Evolutionary conservation across 1,140 invertebrate genomes (phyloP), one percentile per base, ranked within the genome.

Genomic region (Lerema accius): DNA sequence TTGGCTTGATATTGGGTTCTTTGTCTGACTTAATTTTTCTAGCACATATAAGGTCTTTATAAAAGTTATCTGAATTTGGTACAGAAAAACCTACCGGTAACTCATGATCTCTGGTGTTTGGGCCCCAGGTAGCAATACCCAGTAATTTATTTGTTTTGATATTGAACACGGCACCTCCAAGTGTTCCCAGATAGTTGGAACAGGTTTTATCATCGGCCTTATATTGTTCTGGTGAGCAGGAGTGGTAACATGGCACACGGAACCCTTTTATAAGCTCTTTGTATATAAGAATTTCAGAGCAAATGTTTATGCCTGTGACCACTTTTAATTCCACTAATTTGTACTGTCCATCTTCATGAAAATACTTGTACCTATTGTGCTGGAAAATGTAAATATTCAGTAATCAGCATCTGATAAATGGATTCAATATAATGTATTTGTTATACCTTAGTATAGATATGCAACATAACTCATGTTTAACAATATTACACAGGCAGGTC

Each of bases 11-110:
- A 0, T 49, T 32, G 5, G 45, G 7, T 1, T 43, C 59, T 6
- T 66, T 58, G 39, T 79, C 61, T 6, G 69, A 17, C 15, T 72
- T 61, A 32, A 86, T 86, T 43, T 51, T 65, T 4, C 26, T 63
- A 10, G 82, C 82, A 37, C 84, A 86, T 2, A 26, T 16, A 10
- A 46, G 73, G 56, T 84, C 77, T 40, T 72, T 46, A 26, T 53
- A 73, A 46, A 78, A 86, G 17, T 60, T 74, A 0, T 69, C 56
- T 0, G 84, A 80, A 51, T 86, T 86, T 0, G 71, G 68, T 4
- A 84, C 62, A 0, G 80, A 51, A 14, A 84, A 80, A 0, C 84
- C 84, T 0, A 84, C 80, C 4, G 84, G 84, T 32, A 84, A 59
- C n/a, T 79, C 71, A 15, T 63, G 67, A n/a, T 16, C 63, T 49